A percentile compares a stretch with the other conserved stretches of the same genome.
Evolutionary conservation across 2,113 vertebrate genomes (phyloP).

Genomic region (Tinamus guttatus): DNA sequence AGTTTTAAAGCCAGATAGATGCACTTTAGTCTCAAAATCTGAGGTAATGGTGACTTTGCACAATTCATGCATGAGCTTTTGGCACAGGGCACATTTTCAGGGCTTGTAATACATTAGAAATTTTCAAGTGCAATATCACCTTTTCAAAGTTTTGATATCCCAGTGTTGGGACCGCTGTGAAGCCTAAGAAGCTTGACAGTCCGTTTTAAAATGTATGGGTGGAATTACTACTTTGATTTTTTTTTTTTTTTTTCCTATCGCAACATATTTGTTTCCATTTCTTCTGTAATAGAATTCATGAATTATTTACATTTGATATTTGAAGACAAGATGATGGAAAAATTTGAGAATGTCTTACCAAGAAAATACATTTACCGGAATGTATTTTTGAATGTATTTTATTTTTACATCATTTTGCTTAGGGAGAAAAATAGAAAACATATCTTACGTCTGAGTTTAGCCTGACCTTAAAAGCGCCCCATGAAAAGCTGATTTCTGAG

Average conservation of each 20-base stretch:
- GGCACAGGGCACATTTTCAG: neutral
- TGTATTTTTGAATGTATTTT: neutral
- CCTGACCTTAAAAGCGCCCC: neutral
- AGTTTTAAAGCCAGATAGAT: neutral
- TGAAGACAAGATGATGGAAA: conserved; percentile 19
- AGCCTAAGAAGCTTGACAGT: neutral
- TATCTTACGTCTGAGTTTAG: neutral
- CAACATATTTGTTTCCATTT: conserved; percentile 36
- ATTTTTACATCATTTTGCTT: neutral
- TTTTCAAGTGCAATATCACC: neutral
- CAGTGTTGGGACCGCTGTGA: neutral
- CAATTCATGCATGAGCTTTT: neutral
- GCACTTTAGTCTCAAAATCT: neutral
- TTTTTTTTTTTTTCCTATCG: neutral
- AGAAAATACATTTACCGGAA: neutral
- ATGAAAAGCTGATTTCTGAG: neutral
- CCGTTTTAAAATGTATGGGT: conserved; percentile 40
- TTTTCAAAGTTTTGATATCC: neutral
- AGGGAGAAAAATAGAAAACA: neutral
- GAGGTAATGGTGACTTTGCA: neutral
- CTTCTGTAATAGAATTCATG: neutral
- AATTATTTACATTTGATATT: conserved; percentile 49
- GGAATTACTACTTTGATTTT: neutral
- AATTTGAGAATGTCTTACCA: neutral
- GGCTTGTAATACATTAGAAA: neutral